Evolutionary conservation across 1,140 invertebrate species (phyloP).

Genomic region (Panonychus citri): DNA sequence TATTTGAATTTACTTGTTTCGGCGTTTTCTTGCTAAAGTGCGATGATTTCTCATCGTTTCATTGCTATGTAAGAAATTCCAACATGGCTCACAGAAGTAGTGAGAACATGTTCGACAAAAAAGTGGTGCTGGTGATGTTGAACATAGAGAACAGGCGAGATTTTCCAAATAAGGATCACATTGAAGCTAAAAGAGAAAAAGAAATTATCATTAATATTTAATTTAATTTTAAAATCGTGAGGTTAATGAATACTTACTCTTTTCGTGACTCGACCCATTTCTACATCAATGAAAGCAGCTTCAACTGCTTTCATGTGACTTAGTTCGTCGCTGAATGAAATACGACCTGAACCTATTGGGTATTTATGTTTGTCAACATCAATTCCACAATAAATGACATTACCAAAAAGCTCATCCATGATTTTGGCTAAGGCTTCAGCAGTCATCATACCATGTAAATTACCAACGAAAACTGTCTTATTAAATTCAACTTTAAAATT

Average conservation of each 20-base stretch:
- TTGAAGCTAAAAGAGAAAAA: constrained; percentile 44
- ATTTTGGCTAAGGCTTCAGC: constrained; percentile 70
- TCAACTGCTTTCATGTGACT: constrained; percentile 82
- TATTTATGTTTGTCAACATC: constrained; percentile 96
- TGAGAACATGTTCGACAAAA: constrained; percentile 73
- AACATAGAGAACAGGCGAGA: constrained; percentile 65
- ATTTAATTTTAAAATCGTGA: not conserved
- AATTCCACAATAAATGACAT: constrained; percentile 83
- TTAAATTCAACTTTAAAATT: constrained; percentile 58
- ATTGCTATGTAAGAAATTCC: constrained; percentile 54
- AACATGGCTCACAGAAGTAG: constrained; percentile 81
- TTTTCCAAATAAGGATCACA: constrained; percentile 93
- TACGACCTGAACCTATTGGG: constrained; percentile 80
- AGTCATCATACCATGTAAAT: constrained; percentile 82
- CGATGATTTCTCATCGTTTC: constrained; percentile 44
- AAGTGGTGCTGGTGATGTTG: constrained; percentile 71
- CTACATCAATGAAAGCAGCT: constrained; percentile 83
- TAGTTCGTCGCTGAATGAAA: constrained; percentile 68
- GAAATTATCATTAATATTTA: not conserved
- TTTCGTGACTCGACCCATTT: constrained; percentile 74
- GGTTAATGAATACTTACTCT: constrained; percentile 34
- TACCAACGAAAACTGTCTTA: constrained; percentile 88
- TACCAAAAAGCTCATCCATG: constrained; percentile 85
- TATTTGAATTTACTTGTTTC: not conserved
- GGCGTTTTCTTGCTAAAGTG: constrained; percentile 44